Evolutionary conservation across 2,797 vertebrate genomes (phyloP), one percentile per base, ranked within the genome.

Genomic region (Hybognathus amarus): DNA sequence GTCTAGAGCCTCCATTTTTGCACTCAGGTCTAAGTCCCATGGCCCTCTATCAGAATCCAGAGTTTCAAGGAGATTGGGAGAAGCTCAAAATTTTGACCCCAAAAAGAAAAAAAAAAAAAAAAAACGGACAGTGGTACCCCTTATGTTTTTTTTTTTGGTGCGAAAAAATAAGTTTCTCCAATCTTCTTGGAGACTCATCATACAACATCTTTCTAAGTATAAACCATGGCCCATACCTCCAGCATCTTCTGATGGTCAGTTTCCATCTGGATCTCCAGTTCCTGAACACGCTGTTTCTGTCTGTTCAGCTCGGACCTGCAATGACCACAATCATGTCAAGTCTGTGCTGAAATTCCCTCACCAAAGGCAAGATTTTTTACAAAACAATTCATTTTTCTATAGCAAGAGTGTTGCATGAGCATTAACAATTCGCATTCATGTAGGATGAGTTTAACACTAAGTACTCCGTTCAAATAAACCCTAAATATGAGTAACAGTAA

Each of bases 241-340:
- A 88, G 85, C 50, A 94, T 89, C 85, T 95, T 95, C 80, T 94
- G 92, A 67, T 95, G 96, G 86, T 95, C 94, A 2, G 85, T 90
- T 93, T 97, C 95, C 88, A 98, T 92, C 90, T 96, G 96, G 85
- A 94, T 91, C 90, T 96, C 90, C 33, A 99, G 93, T 69, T 97
- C 95, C 81, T 96, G 96, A 77, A 92, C 93, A 6, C 92, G 94
- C 84, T 95, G 95, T 91, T 97, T 98, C 84, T 98, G 97, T 69
- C 94, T 95, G 90, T 86, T 96, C 90, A 98, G 90, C 85, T 99
- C 97, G 61, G 92, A 93, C 90, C 98, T 99, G 88, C 90, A 89
- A 93, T 3, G 0, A 70, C 42, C 45, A 38, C 38, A 84, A 10
- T 68, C 47, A 79, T 80, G 40, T 30, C 11, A 13, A 24, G 33